Evolutionary conservation across 23 tunicate genomes (phyloP).

Genomic region (Ascidia mentula): DNA sequence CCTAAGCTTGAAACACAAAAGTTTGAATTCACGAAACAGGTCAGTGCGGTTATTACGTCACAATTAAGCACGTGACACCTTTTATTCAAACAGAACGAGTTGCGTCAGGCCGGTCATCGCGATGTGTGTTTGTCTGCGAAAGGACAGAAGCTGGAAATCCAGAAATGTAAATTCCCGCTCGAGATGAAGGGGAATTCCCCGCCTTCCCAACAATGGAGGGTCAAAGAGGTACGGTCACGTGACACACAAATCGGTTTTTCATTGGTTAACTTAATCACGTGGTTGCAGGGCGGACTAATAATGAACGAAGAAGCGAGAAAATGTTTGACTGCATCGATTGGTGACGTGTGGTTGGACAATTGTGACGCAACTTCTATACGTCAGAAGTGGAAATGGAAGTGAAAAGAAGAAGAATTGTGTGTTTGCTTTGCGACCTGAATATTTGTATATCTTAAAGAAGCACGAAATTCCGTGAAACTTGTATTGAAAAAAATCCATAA

Average conservation of each 20-base stretch:
- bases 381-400: slow-evolving; percentile 89
- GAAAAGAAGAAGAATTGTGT: no score
- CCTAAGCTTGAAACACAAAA: slow-evolving; percentile 42
- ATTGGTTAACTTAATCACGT: neutral
- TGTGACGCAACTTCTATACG: slow-evolving; percentile 59
- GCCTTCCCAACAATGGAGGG: slow-evolving; percentile 71
- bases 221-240: slow-evolving; percentile 21
- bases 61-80: neutral
- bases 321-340: slow-evolving; percentile 76
- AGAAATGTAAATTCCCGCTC: slow-evolving; percentile 78
- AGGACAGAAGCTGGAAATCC: slow-evolving; percentile 66
- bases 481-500: neutral
- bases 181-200: slow-evolving; percentile 45
- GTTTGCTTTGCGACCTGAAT: no score
- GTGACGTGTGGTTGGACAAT: slow-evolving; percentile 60
- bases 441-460: no score
- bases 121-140: slow-evolving; percentile 77
- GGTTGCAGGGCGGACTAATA: slow-evolving; percentile 31
- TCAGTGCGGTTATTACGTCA: no score
- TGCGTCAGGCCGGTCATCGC: slow-evolving; percentile 78
- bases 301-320: slow-evolving; percentile 44
- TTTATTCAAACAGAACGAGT: slow-evolving; percentile 44
- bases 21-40: slow-evolving; percentile 90
- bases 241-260: neutral
- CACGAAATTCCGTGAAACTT: neutral